Percentiles rank a stretch among this genome's conserved stretches.
Evolutionary conservation across 2,888 invertebrate genomes (phyloP).

Genomic region (Drosophila pseudotakahashii): DNA sequence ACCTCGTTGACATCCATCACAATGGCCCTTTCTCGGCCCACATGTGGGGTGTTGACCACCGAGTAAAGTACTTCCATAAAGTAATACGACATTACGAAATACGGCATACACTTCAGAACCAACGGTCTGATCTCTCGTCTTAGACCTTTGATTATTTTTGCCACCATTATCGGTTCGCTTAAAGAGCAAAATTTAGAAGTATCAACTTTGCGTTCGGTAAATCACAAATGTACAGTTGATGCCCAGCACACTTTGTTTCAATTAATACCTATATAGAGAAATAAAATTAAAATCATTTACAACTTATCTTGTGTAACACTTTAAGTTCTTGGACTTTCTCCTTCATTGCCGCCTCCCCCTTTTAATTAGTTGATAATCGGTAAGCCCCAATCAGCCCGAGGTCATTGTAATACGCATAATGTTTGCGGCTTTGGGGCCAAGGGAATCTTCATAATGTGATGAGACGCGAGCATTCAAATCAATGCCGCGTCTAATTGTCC

Average conservation of each 20-base stretch:
- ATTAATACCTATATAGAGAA: too few relatives aligned
- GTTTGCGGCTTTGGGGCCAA: constrained; percentile 17
- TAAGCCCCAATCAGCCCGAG: neutral
- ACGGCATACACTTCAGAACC: constrained; percentile 15
- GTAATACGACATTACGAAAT: constrained; percentile 24
- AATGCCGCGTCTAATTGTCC: constrained; percentile 56
- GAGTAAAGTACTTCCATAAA: constrained; percentile 9
- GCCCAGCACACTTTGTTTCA: neutral
- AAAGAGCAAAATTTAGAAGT: neutral
- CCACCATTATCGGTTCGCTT: neutral
- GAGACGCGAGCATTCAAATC: constrained; percentile 27
- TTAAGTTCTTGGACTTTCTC: neutral
- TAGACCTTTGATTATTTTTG: neutral
- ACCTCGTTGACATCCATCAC: constrained; percentile 9
- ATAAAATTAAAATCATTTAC: too few relatives aligned
- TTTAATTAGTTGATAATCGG: constrained; percentile 8
- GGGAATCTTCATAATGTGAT: constrained; percentile 46
- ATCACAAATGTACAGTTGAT: neutral
- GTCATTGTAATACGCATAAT: constrained; percentile 48
- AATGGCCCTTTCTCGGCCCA: constrained; percentile 15
- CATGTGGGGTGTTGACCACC: neutral
- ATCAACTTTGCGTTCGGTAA: neutral
- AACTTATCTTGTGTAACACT: too few relatives aligned
- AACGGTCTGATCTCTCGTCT: neutral
- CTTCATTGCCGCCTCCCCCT: neutral